phyloP scores from a whole-genome alignment of 2,888 invertebrate genomes.

The Vanessa cardui region DNA sequence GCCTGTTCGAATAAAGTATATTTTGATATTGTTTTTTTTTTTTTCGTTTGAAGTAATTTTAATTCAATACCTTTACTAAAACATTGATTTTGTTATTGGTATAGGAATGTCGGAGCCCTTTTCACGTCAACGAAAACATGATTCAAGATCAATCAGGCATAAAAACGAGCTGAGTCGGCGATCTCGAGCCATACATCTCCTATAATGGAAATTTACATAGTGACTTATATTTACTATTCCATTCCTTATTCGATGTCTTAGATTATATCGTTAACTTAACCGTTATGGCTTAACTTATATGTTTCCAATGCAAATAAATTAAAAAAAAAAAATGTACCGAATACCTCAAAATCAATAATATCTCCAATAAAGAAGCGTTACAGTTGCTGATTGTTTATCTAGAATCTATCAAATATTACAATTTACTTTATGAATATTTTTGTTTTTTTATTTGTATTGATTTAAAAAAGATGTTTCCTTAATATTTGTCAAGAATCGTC shows the following conservation, averaged over 20 bases:
- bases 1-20: no score
- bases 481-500: no score
- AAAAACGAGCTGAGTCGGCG: slow-evolving; percentile 24
- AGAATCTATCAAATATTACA: no score
- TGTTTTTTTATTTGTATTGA: no score
- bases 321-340: no score
- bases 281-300: background rate
- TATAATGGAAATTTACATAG: slow-evolving; percentile 37
- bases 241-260: slow-evolving; percentile 36
- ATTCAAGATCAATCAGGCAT: slow-evolving; percentile 44
- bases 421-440: no score
- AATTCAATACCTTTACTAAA: background rate
- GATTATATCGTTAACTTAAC: slow-evolving; percentile 27
- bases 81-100: slow-evolving; percentile 1
- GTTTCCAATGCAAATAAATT: no score
- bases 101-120: slow-evolving; percentile 27
- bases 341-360: no score
- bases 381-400: no score
- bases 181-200: slow-evolving; percentile 30
- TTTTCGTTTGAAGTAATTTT: background rate
- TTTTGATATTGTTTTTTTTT: no score
- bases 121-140: slow-evolving; percentile 39
- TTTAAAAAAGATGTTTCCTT: no score
- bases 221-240: slow-evolving; percentile 34
- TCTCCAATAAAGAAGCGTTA: no score